These are phyloP conservation scores for Myotis davidii DNA, from an alignment of 2,113 vertebrate genomes.

Conservation along the genomic window DNA sequence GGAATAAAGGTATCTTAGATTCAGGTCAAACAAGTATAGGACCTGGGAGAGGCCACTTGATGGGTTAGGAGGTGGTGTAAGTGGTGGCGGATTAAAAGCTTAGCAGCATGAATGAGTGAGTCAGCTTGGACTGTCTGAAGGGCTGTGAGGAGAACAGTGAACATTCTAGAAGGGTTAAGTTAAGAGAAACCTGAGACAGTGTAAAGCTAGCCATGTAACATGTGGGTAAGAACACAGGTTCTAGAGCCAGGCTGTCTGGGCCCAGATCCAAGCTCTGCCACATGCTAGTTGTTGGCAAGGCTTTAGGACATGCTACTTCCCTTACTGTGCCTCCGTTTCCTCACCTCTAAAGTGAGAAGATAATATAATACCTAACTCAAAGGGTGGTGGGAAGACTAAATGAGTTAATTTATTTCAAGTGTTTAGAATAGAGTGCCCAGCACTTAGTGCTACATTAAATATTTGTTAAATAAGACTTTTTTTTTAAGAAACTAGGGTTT, in stretches of 20 bases:
- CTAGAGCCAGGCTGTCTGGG: background rate
- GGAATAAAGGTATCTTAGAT: background rate
- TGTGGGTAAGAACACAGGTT: background rate
- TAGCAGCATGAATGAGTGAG: accelerated
- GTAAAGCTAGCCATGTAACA: background rate
- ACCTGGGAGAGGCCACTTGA: background rate
- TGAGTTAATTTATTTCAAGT: background rate
- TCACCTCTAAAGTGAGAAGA: background rate
- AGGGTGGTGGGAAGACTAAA: background rate
- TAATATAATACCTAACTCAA: background rate
- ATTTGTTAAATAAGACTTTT: background rate
- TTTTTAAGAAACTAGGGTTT: background rate
- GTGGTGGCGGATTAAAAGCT: background rate
- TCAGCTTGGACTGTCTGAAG: too few species aligned
- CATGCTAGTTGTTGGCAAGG: accelerated
- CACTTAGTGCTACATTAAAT: background rate
- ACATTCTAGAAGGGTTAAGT: background rate
- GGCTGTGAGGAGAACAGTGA: background rate
- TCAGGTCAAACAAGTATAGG: background rate
- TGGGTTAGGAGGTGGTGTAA: background rate
- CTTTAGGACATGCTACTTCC: background rate
- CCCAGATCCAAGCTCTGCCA: background rate
- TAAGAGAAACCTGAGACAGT: background rate
- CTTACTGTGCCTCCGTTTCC: background rate
- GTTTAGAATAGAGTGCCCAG: background rate